These are phyloP conservation scores for Cheumatopsyche charites DNA, from an alignment of 1,140 invertebrate species.

Conservation along the genomic window DNA sequence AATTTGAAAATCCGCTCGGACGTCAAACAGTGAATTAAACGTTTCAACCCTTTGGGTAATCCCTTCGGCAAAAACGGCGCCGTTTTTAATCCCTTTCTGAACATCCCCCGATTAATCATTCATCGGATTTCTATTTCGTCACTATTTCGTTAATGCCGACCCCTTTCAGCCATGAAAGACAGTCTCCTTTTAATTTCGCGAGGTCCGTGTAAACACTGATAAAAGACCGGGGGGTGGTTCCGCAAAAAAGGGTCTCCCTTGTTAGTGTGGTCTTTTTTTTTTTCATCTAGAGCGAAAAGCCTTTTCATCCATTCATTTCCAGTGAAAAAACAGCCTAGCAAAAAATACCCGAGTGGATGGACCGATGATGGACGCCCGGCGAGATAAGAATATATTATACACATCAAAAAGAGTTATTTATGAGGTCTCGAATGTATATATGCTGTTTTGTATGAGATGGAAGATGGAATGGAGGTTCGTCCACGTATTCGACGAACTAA, in stretches of 20 bases:
- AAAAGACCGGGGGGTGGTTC: neutral
- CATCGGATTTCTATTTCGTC: conserved; percentile 27
- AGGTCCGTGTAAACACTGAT: conserved; percentile 33
- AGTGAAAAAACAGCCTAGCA: conserved; percentile 24
- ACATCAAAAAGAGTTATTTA: conserved; percentile 40
- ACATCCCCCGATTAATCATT: conserved; percentile 25
- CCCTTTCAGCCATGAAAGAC: conserved; percentile 30
- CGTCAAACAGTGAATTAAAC: neutral
- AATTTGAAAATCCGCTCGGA: too few relatives aligned
- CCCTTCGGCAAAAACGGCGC: conserved; percentile 21
- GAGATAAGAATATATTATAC: conserved; percentile 40
- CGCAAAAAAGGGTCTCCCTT: conserved; percentile 19
- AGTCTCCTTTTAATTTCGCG: conserved; percentile 30
- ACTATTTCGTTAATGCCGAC: conserved; percentile 31
- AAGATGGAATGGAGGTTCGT: conserved; percentile 12
- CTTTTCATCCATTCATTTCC: conserved; percentile 37
- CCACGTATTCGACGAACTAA: too few relatives aligned
- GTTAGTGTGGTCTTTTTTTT: conserved; percentile 27
- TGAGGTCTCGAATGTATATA: conserved; percentile 20
- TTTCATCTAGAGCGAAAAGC: conserved; percentile 30
- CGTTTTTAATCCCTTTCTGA: conserved; percentile 3
- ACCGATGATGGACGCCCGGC: conserved; percentile 36
- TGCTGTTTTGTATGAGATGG: too few relatives aligned
- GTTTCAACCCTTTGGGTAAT: conserved; percentile 25
- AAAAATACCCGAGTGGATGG: conserved; percentile 21